Percentiles rank a stretch among this genome's conserved stretches.
phyloP scores from a whole-genome alignment of 2,113 vertebrate species.

The Hippoglossus stenolepis region DNA sequence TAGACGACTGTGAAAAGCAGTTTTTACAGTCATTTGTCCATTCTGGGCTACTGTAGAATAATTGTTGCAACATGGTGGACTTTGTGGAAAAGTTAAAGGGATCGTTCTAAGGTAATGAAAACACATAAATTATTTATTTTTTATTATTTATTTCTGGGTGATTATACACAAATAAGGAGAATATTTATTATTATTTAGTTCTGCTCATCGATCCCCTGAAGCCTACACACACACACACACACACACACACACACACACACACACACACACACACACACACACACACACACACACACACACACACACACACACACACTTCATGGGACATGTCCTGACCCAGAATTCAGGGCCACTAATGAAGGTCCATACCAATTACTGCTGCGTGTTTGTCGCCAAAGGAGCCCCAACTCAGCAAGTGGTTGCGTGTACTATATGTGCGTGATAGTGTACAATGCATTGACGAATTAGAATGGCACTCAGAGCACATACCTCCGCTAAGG shows the following conservation, averaged over 20 bases:
- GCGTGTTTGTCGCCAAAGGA: slow-evolving; percentile 20
- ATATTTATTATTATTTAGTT: no score
- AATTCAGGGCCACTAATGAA: slow-evolving; percentile 44
- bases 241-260: no score
- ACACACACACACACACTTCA: slow-evolving; percentile 16
- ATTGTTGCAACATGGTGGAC: neutral
- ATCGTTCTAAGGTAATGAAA: no score
- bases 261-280: no score
- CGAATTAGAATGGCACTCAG: neutral
- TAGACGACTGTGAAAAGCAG: neutral
- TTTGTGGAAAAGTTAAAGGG: no score
- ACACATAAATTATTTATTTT: no score
- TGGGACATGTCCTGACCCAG: slow-evolving; percentile 32
- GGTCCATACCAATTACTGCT: slow-evolving; percentile 28
- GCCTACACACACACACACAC: no score
- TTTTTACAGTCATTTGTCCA: neutral
- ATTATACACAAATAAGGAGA: no score
- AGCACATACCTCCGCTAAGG: no score
- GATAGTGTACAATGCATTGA: neutral
- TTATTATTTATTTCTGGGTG: no score
- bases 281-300: no score
- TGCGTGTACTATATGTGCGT: neutral
- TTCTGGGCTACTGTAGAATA: neutral
- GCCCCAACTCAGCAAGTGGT: slow-evolving; percentile 11
- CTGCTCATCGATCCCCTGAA: no score